Percentiles rank a stretch among this genome's conserved stretches.
Conservation (phyloP, 2,797 vertebrate species). For the Chiroxiphia lanceolata region DNA sequence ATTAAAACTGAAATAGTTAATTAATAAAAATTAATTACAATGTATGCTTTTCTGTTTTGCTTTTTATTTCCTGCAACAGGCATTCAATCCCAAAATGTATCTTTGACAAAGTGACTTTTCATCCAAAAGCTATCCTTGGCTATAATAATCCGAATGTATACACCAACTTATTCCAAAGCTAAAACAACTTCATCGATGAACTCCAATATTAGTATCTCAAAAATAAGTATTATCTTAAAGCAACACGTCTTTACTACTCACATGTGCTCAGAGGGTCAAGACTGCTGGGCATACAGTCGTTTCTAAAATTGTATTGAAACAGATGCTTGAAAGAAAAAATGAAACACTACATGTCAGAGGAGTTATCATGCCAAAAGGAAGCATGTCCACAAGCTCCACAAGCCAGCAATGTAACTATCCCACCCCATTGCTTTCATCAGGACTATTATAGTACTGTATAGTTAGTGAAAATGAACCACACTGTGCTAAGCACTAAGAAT, state of each 20-base stretch:
- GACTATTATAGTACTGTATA: background rate
- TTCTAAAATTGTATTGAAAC: background rate
- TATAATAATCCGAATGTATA: background rate
- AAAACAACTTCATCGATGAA: background rate
- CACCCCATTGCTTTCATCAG: background rate
- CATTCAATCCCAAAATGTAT: background rate
- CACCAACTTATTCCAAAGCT: background rate
- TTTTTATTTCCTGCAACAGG: background rate
- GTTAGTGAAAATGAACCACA: background rate
- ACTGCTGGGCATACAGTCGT: background rate
- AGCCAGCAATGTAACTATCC: background rate
- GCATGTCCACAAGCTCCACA: background rate
- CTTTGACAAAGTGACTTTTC: background rate
- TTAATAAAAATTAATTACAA: background rate
- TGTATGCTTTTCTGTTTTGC: background rate
- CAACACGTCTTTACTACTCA: background rate
- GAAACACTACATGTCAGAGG: background rate
- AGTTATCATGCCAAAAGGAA: background rate
- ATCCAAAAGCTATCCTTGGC: background rate
- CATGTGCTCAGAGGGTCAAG: background rate
- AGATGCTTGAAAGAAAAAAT: background rate
- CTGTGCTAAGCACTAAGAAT: background rate
- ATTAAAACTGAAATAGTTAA: background rate
- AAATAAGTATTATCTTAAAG: background rate
- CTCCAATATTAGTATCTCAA: background rate